Percentiles rank a stretch among this genome's conserved stretches.
These are phyloP conservation scores for Serilophus lunatus DNA, from an alignment of 2,113 vertebrate genomes.

Conservation along the genomic window DNA sequence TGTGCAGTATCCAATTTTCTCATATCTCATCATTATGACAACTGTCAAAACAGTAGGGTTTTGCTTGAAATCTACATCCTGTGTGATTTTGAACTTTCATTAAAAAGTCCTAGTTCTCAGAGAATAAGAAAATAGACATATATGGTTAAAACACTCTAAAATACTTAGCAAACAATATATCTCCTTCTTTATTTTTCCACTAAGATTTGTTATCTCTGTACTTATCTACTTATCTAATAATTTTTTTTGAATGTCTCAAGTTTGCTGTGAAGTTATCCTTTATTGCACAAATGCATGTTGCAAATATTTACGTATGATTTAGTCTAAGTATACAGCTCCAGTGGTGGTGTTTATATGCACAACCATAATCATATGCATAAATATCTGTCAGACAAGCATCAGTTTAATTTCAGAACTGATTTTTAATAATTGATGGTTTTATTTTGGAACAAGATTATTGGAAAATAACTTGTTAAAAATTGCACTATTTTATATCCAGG, in stretches of 20 bases:
- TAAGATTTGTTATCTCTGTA: background rate
- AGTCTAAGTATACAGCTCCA: background rate
- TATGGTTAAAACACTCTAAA: background rate
- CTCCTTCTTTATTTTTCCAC: background rate
- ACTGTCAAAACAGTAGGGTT: background rate
- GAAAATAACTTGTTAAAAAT: background rate
- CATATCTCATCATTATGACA: background rate
- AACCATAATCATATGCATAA: background rate
- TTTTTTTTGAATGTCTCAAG: background rate
- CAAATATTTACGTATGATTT: slow-evolving; percentile 10
- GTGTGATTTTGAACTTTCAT: background rate
- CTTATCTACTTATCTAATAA: background rate
- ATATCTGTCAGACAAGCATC: background rate
- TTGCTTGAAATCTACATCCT: background rate
- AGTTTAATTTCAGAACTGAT: background rate
- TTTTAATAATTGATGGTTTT: background rate
- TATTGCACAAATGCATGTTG: background rate
- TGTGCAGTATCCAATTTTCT: background rate
- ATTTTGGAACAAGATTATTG: background rate
- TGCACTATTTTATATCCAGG: background rate
- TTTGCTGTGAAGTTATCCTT: background rate
- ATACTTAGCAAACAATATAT: background rate
- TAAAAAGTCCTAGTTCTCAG: background rate
- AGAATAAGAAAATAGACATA: background rate
- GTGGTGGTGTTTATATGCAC: background rate